Conservation (phyloP, 1,140 invertebrate species). For the Eumaeus atala region DNA sequence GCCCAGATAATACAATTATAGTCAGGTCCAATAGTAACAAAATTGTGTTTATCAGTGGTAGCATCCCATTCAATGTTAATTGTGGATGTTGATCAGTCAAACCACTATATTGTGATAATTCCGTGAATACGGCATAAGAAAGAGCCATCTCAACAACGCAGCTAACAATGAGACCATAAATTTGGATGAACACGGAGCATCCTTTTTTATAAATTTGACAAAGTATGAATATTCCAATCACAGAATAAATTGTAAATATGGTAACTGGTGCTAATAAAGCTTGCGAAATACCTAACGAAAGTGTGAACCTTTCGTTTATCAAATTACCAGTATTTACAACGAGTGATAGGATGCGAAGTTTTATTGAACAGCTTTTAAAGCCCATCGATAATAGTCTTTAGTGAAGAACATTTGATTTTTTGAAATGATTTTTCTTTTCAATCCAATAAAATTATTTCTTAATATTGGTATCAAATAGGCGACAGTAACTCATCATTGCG, state of each 20-base stretch:
- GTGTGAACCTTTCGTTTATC: conserved; percentile 44
- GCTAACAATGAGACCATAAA: conserved; percentile 41
- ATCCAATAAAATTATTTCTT: no score
- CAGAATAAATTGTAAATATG: conserved; percentile 44
- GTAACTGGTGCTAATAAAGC: conserved; percentile 39
- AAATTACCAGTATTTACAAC: conserved; percentile 49
- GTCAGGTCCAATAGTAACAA: conserved; percentile 41
- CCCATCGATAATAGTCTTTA: conserved; percentile 34
- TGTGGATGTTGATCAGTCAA: not conserved
- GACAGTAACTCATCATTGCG: no score
- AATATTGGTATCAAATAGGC: no score
- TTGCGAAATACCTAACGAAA: conserved; percentile 35
- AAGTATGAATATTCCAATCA: conserved; percentile 36
- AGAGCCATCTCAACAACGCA: conserved; percentile 32
- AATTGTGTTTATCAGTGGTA: conserved; percentile 46
- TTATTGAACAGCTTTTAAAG: conserved; percentile 33
- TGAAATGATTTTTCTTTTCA: no score
- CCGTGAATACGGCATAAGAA: conserved; percentile 40
- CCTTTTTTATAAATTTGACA: conserved; percentile 23
- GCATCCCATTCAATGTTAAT: conserved; percentile 34
- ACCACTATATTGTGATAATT: conserved; percentile 17
- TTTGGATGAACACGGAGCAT: conserved; percentile 41
- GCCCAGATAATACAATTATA: conserved; percentile 30
- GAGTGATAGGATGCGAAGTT: conserved; percentile 40
- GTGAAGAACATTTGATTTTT: not conserved